These are phyloP conservation scores for Chondrosia reniformis DNA, from an alignment of 37 sponge, comb jelly and placozoan genomes.

Conservation along the genomic window DNA sequence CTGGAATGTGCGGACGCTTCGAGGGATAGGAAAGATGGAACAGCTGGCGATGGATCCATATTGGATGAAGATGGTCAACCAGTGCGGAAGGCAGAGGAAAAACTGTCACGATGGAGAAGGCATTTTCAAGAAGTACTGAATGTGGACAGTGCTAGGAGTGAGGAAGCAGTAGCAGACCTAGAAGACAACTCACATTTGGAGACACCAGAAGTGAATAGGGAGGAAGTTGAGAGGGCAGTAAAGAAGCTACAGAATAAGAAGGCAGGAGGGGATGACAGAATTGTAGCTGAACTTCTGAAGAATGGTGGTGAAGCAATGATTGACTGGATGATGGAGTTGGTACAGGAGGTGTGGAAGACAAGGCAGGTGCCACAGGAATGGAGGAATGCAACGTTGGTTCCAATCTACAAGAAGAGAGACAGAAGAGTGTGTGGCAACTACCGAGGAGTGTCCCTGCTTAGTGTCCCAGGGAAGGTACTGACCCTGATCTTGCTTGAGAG, in stretches of 20 bases:
- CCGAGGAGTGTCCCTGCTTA: neutral
- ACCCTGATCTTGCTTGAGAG: neutral
- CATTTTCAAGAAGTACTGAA: slow-evolving; percentile 4
- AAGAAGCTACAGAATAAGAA: neutral
- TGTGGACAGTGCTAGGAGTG: neutral
- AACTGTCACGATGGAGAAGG: neutral
- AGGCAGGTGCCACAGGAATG: slow-evolving; percentile 11
- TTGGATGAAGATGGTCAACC: neutral
- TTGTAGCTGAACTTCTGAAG: slow-evolving; percentile 10
- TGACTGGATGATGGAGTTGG: neutral
- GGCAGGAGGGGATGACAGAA: neutral
- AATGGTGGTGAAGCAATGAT: neutral
- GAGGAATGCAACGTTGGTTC: neutral
- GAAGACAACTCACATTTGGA: neutral
- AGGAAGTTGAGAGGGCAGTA: slow-evolving; percentile 13
- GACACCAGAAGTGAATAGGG: neutral
- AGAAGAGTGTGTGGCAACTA: slow-evolving; percentile 5
- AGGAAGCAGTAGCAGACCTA: neutral
- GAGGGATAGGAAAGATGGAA: slow-evolving; percentile 6
- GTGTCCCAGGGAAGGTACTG: slow-evolving; percentile 9
- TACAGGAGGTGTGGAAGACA: neutral
- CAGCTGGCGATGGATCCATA: slow-evolving; percentile 1
- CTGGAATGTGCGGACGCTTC: slow-evolving; percentile 15
- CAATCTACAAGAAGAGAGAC: slow-evolving; percentile 8
- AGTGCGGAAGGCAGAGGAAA: neutral